phyloP scores from a whole-genome alignment of 2,888 invertebrate genomes.

The Cyrtodaria siliqua region DNA sequence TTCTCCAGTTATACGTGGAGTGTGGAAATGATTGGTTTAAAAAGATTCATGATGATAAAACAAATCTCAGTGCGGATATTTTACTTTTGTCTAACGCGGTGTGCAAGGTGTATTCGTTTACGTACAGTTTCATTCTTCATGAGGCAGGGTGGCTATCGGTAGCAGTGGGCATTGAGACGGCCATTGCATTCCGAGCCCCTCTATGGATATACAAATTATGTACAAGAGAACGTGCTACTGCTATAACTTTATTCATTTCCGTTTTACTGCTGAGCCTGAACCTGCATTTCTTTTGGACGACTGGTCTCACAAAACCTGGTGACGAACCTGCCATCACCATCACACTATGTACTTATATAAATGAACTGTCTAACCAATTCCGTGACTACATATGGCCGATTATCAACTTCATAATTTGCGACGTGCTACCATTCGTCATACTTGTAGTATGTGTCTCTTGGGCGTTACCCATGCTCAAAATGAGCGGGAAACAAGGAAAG shows the following conservation, averaged over 20 bases:
- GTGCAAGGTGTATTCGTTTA: slow-evolving; percentile 83
- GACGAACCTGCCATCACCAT: slow-evolving; percentile 50
- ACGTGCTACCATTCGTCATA: slow-evolving; percentile 77
- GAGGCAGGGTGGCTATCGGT: slow-evolving; percentile 82
- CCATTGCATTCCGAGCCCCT: slow-evolving; percentile 77
- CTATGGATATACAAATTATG: slow-evolving; percentile 79
- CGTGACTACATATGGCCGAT: slow-evolving; percentile 79
- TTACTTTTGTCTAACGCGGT: slow-evolving; percentile 78
- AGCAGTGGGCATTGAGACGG: slow-evolving; percentile 78
- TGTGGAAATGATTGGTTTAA: slow-evolving; percentile 82
- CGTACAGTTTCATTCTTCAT: slow-evolving; percentile 77
- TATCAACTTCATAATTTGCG: slow-evolving; percentile 76
- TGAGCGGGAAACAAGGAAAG: slow-evolving; percentile 14
- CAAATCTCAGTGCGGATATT: slow-evolving; percentile 69
- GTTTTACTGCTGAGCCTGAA: slow-evolving; percentile 83
- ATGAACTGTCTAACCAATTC: slow-evolving; percentile 76
- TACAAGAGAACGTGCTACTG: slow-evolving; percentile 78
- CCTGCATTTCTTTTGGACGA: slow-evolving; percentile 85
- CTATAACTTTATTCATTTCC: slow-evolving; percentile 80
- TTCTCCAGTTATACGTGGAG: slow-evolving; percentile 79
- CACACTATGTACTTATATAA: slow-evolving; percentile 70
- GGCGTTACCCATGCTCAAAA: slow-evolving; percentile 26
- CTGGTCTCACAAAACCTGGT: slow-evolving; percentile 74
- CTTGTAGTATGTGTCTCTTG: slow-evolving; percentile 69
- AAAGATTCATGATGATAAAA: slow-evolving; percentile 55